Evolutionary conservation across 2,113 vertebrate genomes (phyloP).

Genomic region (Kobus ellipsiprymnus): DNA sequence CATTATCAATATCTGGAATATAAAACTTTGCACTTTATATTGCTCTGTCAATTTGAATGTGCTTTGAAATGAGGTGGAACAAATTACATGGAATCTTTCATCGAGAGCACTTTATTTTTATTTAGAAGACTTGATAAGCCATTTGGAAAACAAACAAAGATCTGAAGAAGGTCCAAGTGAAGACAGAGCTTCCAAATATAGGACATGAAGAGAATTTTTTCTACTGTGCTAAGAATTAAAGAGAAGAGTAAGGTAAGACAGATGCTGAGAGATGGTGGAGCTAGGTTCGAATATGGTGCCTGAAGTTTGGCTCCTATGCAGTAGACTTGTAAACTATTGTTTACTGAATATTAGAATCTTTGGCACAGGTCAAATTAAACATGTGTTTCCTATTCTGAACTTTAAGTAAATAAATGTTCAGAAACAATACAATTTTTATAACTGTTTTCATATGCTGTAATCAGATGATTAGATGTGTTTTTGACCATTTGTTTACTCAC

Average conservation of each 20-base stretch:
- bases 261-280: background rate
- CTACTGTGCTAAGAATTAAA: background rate
- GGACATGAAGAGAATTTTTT: background rate
- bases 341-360: background rate
- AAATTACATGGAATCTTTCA: background rate
- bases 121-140: slow-evolving; percentile 5
- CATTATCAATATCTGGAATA: background rate
- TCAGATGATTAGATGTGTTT: background rate
- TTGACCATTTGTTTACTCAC: background rate
- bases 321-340: background rate
- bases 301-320: background rate
- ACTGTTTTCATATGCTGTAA: background rate
- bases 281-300: background rate
- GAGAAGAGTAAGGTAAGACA: background rate
- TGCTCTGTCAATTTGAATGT: background rate
- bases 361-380: background rate
- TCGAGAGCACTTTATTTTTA: background rate
- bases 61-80: background rate
- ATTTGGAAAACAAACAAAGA: background rate
- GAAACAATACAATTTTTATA: background rate
- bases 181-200: background rate
- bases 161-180: background rate
- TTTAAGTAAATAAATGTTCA: background rate
- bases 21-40: background rate
- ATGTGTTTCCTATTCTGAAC: background rate